Percentiles rank a stretch among this genome's conserved stretches.
These are phyloP conservation scores for Triplophysa yarkandensis DNA, from an alignment of 2,797 vertebrate genomes.

Conservation along the genomic window DNA sequence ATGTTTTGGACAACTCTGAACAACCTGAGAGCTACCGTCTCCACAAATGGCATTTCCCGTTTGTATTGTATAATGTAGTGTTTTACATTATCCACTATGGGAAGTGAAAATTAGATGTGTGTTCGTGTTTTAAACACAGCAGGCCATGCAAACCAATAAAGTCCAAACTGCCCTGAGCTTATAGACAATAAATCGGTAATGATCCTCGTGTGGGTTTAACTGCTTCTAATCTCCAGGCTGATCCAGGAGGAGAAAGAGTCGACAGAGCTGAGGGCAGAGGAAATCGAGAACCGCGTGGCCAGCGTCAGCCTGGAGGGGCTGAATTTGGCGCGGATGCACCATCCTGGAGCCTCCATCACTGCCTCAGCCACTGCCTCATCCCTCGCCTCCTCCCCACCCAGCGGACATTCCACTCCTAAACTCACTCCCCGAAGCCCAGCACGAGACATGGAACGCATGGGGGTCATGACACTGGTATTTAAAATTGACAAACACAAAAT, in stretches of 20 bases:
- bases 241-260: conserved; percentile 99
- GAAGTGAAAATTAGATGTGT: conserved; percentile 5
- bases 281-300: conserved; percentile 96
- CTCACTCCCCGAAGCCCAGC: conserved; percentile 93
- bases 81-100: background rate
- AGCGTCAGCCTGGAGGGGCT: conserved; percentile 96
- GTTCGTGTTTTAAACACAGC: background rate
- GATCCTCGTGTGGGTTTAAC: background rate
- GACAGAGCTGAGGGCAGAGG: conserved; percentile 94
- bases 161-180: background rate
- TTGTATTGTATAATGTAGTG: too few species aligned
- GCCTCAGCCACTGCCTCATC: conserved; percentile 95
- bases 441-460: conserved; percentile 97
- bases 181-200: conserved; percentile 1
- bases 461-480: conserved; percentile 94
- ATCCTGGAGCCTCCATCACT: conserved; percentile 92
- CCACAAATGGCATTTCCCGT: background rate
- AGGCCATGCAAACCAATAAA: background rate
- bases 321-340: conserved; percentile 92
- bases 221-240: conserved; percentile 74
- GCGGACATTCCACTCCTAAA: conserved; percentile 95
- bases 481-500: too few species aligned
- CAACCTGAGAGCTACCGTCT: background rate
- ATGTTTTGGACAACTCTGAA: background rate
- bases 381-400: conserved; percentile 94